Evolutionary conservation across 2,113 vertebrate genomes (phyloP), one percentile per base, ranked within the genome.

Genomic region (Pygoscelis antarcticus): DNA sequence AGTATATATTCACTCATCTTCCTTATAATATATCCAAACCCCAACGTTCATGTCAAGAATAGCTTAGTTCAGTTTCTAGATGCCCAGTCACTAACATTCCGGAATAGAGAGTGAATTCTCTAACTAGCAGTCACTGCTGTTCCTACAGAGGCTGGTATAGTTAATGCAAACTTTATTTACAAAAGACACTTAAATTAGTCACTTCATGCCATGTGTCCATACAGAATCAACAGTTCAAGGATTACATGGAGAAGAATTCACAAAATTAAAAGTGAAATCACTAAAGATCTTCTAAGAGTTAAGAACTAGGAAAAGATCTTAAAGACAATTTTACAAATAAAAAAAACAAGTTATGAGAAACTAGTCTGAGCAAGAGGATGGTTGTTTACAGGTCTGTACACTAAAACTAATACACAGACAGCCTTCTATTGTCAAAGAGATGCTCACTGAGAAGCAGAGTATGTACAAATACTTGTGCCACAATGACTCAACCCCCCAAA

Each of bases 121-220:
- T 95, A 87, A 78, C 76, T 92, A 97, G 92, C 90, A 97, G 94
- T 94, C 52, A 61, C 86, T 88, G 87, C 90, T 97, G 91, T 77
- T 96, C 91, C 96, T 97, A 88, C 26, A 96, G 86, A 98, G 96
- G 95, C 93, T 85, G 88, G 84, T 96, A 97, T 87, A 98, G 97
- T 98, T 99, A 99, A 99, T 98, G 98, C 98, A 99, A 99, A 99
- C 98, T 99, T 99, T 99, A 99, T 99, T 99, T 99, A 99, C 98
- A 98, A 98, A 99, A 98, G 98, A 98, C 97, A 98, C 97, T 98
- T 98, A 98, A 98, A 98, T 98, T 98, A 98, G 98, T 98, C 98
- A 98, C 98, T 97, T 99, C 99, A 99, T 99, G 99, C 99, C 98
- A 99, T 99, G 99, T 99, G 98, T 98, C 98, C 98, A 98, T 98